A percentile compares a stretch with the other conserved stretches of the same genome.
These are phyloP conservation scores for Myocastor coypus DNA, from an alignment of 2,113 vertebrate genomes.

Conservation along the genomic window DNA sequence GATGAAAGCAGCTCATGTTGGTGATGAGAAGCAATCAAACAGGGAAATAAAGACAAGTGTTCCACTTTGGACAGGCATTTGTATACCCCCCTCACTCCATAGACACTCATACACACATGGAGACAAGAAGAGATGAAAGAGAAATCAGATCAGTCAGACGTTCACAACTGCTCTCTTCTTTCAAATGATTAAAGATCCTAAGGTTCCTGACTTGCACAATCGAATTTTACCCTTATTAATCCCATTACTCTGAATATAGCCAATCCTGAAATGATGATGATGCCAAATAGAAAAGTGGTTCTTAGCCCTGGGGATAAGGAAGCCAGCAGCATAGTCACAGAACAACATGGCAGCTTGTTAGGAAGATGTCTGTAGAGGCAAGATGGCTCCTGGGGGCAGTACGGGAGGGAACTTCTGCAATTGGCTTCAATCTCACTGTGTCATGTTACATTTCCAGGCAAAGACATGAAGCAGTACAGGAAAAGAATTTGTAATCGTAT, in stretches of 20 bases:
- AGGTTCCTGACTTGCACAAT: background rate
- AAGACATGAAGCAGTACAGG: background rate
- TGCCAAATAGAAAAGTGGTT: background rate
- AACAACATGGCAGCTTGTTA: accelerated
- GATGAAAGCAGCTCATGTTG: background rate
- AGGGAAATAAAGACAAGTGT: background rate
- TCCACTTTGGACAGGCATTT: background rate
- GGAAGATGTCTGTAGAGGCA: background rate
- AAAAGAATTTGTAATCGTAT: background rate
- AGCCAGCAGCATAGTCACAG: accelerated
- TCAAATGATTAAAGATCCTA: background rate
- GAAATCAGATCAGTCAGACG: background rate
- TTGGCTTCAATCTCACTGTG: background rate
- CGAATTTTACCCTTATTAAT: conserved; percentile 2
- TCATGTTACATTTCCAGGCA: background rate
- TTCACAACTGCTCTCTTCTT: background rate
- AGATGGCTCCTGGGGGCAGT: background rate
- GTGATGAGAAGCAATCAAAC: conserved; percentile 43
- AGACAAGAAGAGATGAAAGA: accelerated
- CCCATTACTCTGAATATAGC: background rate
- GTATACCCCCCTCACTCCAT: background rate
- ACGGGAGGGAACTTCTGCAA: background rate
- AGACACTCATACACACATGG: background rate
- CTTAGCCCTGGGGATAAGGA: background rate
- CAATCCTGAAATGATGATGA: background rate